A percentile compares a stretch with the other conserved stretches of the same genome.
phyloP scores from a whole-genome alignment of 2,113 vertebrate species.

The Globicephala melas region DNA sequence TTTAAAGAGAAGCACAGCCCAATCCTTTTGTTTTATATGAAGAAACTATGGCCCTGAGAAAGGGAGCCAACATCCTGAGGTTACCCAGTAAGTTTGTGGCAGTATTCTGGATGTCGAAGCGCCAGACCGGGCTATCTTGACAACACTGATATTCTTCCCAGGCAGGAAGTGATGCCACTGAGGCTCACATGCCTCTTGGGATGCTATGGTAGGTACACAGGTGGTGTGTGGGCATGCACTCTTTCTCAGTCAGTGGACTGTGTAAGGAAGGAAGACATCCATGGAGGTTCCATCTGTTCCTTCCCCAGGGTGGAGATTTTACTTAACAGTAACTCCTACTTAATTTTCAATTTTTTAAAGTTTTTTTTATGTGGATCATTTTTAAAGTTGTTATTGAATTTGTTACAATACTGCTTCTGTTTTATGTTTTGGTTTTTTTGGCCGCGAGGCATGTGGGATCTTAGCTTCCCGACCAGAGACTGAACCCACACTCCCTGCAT shows the following conservation, averaged over 20 bases:
- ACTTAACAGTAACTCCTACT: neutral
- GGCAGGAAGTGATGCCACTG: neutral
- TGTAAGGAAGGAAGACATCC: neutral
- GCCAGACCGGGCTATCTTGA: neutral
- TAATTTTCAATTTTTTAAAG: neutral
- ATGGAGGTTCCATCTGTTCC: neutral
- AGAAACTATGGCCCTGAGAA: neutral
- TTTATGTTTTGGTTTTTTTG: too few relatives aligned
- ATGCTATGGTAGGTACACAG: neutral
- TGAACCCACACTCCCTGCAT: too few relatives aligned
- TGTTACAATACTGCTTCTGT: too few relatives aligned
- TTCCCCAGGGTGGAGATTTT: neutral
- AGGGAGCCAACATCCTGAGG: neutral
- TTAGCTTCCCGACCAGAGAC: too few relatives aligned
- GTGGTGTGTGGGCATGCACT: neutral
- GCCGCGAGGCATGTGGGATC: too few relatives aligned
- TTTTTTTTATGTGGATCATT: too few relatives aligned
- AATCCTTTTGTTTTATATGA: neutral
- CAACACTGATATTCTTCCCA: neutral
- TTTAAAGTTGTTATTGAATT: too few relatives aligned
- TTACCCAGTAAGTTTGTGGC: neutral
- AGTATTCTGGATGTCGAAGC: neutral
- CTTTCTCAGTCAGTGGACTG: neutral
- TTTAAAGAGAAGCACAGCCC: neutral
- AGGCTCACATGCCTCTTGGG: neutral